phyloP scores from a whole-genome alignment of 2,888 invertebrate genomes.

The Theretra japonica region DNA sequence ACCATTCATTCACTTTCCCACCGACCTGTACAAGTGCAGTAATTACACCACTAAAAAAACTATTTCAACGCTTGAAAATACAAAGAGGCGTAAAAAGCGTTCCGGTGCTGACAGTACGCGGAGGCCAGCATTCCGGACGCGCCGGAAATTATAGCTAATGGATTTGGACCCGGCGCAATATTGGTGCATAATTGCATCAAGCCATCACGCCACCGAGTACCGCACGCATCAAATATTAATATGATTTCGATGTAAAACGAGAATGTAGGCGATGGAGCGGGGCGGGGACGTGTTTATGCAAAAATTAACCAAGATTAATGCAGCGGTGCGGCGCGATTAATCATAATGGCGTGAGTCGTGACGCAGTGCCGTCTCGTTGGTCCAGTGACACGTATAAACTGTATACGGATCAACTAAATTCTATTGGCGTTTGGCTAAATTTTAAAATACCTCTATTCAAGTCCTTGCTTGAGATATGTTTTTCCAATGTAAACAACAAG shows the following conservation, averaged over 20 bases:
- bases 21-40: no score
- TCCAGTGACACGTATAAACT: no score
- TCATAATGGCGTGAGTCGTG: background rate
- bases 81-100: background rate
- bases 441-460: no score
- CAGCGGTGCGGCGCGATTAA: background rate
- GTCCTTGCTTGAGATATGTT: no score
- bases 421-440: no score
- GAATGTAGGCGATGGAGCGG: background rate
- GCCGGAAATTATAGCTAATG: conserved; percentile 71
- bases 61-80: no score
- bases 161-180: conserved; percentile 70
- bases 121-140: conserved; percentile 37
- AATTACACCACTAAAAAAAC: no score
- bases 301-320: conserved; percentile 25
- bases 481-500: no score
- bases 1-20: no score
- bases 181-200: conserved; percentile 77
- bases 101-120: conserved; percentile 42
- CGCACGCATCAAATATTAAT: conserved; percentile 41
- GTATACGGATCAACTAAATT: no score
- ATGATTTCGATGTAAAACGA: conserved; percentile 37
- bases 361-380: no score
- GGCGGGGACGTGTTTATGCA: conserved; percentile 24
- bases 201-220: conserved; percentile 51